Base-by-base conservation (phyloP, 2,888 invertebrate species). In the Agrochola litura region DNA sequence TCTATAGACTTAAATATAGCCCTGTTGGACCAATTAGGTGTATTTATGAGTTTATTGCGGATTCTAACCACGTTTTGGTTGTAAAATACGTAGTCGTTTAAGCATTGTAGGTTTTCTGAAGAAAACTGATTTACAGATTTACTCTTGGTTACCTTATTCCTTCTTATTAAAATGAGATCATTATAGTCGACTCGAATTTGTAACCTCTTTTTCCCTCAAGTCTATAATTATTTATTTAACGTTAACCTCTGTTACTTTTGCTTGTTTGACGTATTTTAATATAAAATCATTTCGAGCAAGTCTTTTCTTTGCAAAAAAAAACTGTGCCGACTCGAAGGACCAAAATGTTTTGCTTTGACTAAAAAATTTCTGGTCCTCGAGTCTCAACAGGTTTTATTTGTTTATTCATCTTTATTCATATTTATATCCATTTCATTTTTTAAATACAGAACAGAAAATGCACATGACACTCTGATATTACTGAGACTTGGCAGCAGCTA, bases 1-100 rank as follows among this genome's bases (percentile, higher is more conserved):
- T 46, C 4, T 52, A 30, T 19, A 58, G 58, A 30, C 63, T 73
- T 68, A 60, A 56, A 73, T 75, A 71, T 41, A 60, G 64, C 60
- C 56, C 56, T 54, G 37, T 77, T 60, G 60, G 49, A 43, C 65
- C 66, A 77, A 82, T 82, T 80, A 77, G 25, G 60, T 54, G n/a
- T 67, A 64, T 85, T 79, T 71, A 76, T 71, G 3, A 2, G 52
- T 78, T 22, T 64, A 78, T 82, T 72, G 65, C 56, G 41, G 37
- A 82, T 76, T 85, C 82, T 56, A 49, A 6, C 4, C 68, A 72
- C n/a, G 76, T 81, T 22, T n/a, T 56, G 37, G 8, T 56, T 43
- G 30, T 49, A 54, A 30, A 68, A 25, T 46, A 25, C 2, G 16
- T 43, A n/a, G 43, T 43, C 0, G 25, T 19, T 49, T 41, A 46